Evolutionary conservation across 2,797 vertebrate genomes (phyloP).

Genomic region (Tenualosa thibaudeaui): DNA sequence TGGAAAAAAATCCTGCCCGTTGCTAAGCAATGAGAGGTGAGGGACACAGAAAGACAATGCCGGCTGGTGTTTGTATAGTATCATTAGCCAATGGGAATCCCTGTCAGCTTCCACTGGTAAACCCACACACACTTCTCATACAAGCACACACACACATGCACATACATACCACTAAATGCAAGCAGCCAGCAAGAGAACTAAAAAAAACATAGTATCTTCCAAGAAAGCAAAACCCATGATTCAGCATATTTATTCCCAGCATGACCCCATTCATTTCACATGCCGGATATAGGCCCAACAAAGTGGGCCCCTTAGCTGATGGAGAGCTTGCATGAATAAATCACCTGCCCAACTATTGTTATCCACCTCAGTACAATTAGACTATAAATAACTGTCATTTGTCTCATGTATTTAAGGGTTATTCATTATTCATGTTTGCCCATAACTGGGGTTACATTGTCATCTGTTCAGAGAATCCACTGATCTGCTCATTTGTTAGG

Average conservation of each 20-base stretch:
- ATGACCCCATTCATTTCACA: neutral
- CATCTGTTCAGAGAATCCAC: constrained; percentile 1
- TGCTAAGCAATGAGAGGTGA: constrained; percentile 61
- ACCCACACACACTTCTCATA: constrained; percentile 22
- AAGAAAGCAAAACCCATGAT: constrained; percentile 1
- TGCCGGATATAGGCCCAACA: neutral
- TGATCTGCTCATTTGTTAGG: neutral
- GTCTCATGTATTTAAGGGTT: constrained; percentile 51
- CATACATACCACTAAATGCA: neutral
- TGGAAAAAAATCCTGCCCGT: constrained; percentile 55
- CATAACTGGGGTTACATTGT: constrained; percentile 29
- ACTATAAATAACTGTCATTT: constrained; percentile 45
- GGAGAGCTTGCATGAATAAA: constrained; percentile 47
- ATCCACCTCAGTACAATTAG: constrained; percentile 37
- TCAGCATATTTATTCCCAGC: neutral
- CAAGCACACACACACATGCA: neutral
- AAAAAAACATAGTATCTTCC: neutral
- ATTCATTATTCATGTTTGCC: constrained; percentile 49
- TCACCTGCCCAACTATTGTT: constrained; percentile 47
- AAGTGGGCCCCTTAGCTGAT: constrained; percentile 37
- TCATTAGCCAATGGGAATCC: constrained; percentile 33
- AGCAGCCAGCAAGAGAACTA: neutral
- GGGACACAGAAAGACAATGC: constrained; percentile 55
- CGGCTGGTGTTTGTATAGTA: constrained; percentile 51
- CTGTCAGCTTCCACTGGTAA: constrained; percentile 12